phyloP scores from a whole-genome alignment of 2,797 vertebrate species.

The Podargus strigoides region DNA sequence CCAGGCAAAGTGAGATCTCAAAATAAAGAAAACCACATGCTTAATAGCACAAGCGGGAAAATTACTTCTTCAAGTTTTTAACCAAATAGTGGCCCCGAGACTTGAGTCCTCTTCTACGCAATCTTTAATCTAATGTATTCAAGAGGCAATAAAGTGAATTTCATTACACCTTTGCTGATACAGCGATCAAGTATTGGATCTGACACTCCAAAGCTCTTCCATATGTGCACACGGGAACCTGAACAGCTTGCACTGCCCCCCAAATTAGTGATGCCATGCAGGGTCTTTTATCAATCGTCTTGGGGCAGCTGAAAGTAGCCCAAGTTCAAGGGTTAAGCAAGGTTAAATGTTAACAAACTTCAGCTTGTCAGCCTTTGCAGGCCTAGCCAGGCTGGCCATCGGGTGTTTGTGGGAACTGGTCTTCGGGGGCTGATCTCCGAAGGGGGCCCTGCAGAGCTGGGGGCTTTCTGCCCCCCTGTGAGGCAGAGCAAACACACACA shows the following conservation, averaged over 20 bases:
- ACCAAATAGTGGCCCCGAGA: constrained; percentile 42
- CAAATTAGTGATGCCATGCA: not conserved
- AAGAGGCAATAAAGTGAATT: constrained; percentile 62
- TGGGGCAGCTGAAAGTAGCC: not conserved
- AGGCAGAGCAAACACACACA: not conserved
- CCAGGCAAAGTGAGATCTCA: constrained; percentile 63
- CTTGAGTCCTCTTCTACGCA: not conserved
- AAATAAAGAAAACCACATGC: constrained; percentile 72
- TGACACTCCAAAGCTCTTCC: constrained; percentile 46
- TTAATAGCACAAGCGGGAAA: constrained; percentile 62
- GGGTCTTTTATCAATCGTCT: not conserved
- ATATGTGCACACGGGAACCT: not conserved
- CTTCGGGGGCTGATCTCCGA: not conserved
- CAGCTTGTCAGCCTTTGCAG: not conserved
- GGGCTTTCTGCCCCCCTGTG: fast-evolving
- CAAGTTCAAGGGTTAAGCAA: constrained; percentile 22
- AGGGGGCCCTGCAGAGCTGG: not conserved
- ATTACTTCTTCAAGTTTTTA: constrained; percentile 61
- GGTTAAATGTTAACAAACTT: constrained; percentile 25
- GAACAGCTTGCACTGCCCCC: not conserved
- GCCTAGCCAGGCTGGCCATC: not conserved
- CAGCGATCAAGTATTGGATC: not conserved
- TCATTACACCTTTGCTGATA: constrained; percentile 57
- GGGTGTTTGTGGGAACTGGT: not conserved
- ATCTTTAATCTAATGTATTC: not conserved